Percentiles rank a stretch among this genome's conserved stretches.
Conservation (phyloP, 1,140 invertebrate species). For the Carposina sasakii region DNA sequence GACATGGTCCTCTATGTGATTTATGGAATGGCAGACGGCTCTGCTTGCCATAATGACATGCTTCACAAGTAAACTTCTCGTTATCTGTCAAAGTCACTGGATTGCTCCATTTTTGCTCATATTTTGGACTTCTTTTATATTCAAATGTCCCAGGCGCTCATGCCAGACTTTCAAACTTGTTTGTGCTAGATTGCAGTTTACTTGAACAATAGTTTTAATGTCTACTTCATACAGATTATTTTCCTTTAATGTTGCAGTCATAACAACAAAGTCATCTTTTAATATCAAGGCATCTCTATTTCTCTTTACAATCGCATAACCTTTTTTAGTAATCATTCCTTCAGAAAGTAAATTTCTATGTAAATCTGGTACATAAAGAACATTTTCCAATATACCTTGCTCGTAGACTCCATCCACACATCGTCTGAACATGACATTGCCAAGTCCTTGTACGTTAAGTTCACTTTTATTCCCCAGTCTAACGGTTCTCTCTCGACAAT, state of each 20-base stretch:
- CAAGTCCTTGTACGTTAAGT: slow-evolving; percentile 18
- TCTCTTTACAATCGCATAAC: slow-evolving; percentile 20
- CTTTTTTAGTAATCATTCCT: slow-evolving; percentile 29
- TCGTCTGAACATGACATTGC: slow-evolving; percentile 23
- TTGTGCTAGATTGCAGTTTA: slow-evolving; percentile 26
- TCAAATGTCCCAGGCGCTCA: slow-evolving; percentile 32
- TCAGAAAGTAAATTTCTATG: slow-evolving; percentile 38
- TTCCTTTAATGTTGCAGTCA: slow-evolving; percentile 15
- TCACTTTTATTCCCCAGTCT: slow-evolving; percentile 25
- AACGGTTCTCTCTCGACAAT: slow-evolving; percentile 24
- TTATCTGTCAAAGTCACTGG: too few species aligned
- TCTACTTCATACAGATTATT: slow-evolving; percentile 31
- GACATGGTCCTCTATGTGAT: slow-evolving; percentile 15
- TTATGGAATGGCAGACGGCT: slow-evolving; percentile 30
- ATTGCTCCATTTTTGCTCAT: slow-evolving; percentile 10
- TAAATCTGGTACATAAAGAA: slow-evolving; percentile 35
- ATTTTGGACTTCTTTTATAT: slow-evolving; percentile 22
- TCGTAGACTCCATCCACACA: slow-evolving; percentile 34
- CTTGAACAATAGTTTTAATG: slow-evolving; percentile 15
- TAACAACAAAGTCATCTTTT: slow-evolving; percentile 20
- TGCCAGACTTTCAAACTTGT: slow-evolving; percentile 29
- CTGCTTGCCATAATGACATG: slow-evolving; percentile 46
- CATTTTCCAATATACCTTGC: slow-evolving; percentile 22
- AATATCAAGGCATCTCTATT: slow-evolving; percentile 17
- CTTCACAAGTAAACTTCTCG: slow-evolving; percentile 49